Evolutionary conservation across 2,113 vertebrate species (phyloP), one percentile per base, ranked within the genome.

Genomic region (Copsychus sechellarum): DNA sequence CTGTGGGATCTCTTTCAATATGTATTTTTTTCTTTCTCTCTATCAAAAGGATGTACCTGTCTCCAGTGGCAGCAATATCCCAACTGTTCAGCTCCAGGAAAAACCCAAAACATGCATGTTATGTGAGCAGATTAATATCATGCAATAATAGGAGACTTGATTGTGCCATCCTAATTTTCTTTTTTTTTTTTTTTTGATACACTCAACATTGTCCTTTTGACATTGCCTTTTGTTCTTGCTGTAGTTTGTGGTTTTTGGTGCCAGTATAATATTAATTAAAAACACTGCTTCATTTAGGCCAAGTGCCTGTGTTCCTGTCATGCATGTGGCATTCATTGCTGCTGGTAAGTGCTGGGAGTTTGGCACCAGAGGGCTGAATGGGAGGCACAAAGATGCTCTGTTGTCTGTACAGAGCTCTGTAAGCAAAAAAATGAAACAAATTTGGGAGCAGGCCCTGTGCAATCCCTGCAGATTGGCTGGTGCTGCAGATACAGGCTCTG

Each of bases 211-310:
- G 60, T 90, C 80, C 79, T 95, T 92, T 88, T 95, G 91, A 81
- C 83, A 78, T 8, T 47, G 89, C 69, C 80, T 95, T 96, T 96
- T 96, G 87, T 91, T 94, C 72, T 77, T 34, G 13, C 40, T 81
- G 65, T 50, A 89, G 62, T 91, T 94, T 94, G 93, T 88, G 86
- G 84, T 0, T 54, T 91, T 81, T 89, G 77, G 73, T 92, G 81
- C 81, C 92, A 89, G 78, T 61, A 60, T 76, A 81, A 69, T 5
- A 33, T 64, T 95, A 96, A 96, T 93, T 88, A 88, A 60, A 95
- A 92, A 58, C 95, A 93, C 45, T 57, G n/a, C 40, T 84, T 62
- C 29, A 5, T 78, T 90, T 74, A 51, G 62, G 73, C 89, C 10
- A 34, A 76, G 73, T 61, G 93, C 78, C 65, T 60, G 72, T 92